These are phyloP conservation scores for Drosophila kuntzei DNA, from an alignment of 2,888 invertebrate species.

Conservation along the genomic window DNA sequence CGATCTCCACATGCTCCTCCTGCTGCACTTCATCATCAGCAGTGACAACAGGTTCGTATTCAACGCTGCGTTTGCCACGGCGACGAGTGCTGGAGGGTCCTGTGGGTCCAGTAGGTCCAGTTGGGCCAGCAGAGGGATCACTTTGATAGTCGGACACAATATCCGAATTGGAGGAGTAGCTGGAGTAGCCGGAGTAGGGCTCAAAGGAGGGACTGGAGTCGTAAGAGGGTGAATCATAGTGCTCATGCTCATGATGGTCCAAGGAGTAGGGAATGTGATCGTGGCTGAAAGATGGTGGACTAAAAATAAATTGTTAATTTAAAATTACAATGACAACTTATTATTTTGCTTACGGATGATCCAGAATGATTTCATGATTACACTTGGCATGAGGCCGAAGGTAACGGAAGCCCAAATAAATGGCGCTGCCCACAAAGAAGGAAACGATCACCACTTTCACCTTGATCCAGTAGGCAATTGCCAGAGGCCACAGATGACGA, in stretches of 20 bases:
- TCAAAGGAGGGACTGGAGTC: slow-evolving; percentile 73
- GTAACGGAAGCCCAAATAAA: slow-evolving; percentile 83
- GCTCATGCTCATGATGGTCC: slow-evolving; percentile 66
- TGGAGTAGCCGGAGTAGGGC: slow-evolving; percentile 82
- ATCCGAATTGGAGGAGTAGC: slow-evolving; percentile 72
- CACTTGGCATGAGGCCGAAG: slow-evolving; percentile 73
- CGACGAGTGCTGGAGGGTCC: slow-evolving; percentile 52
- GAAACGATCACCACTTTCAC: slow-evolving; percentile 84
- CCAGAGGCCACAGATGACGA: slow-evolving; percentile 83
- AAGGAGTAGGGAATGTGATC: slow-evolving; percentile 66
- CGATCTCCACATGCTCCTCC: slow-evolving; percentile 58
- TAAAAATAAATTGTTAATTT: slow-evolving; percentile 19
- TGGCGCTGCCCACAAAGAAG: slow-evolving; percentile 84
- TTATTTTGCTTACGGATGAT: slow-evolving; percentile 82
- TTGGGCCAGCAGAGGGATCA: slow-evolving; percentile 46
- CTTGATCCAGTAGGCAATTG: slow-evolving; percentile 84
- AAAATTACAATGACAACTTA: not conserved
- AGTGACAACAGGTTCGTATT: slow-evolving; percentile 5
- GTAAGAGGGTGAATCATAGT: slow-evolving; percentile 65
- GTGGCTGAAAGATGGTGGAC: slow-evolving; percentile 74
- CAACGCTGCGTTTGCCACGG: slow-evolving; percentile 63
- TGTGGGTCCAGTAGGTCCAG: slow-evolving; percentile 21
- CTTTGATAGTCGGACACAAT: slow-evolving; percentile 62
- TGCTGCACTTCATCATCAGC: slow-evolving; percentile 37
- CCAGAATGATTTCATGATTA: slow-evolving; percentile 74